These are phyloP conservation scores for Platycercus adscitus DNA, from an alignment of 2,113 vertebrate genomes.

Conservation along the genomic window DNA sequence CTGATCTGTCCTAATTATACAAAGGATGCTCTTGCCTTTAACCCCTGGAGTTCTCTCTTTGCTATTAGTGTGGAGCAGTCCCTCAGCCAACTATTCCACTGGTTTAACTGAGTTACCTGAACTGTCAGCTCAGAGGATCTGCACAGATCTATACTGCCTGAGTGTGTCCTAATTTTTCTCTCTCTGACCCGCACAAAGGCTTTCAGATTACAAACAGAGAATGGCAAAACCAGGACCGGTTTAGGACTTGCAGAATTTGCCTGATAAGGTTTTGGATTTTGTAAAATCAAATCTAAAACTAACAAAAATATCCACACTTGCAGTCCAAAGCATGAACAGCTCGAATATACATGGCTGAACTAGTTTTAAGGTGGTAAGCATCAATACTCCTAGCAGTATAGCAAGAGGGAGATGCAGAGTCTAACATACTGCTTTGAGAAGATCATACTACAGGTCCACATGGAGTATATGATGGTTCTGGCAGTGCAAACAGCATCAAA, in stretches of 20 bases:
- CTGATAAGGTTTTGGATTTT: neutral
- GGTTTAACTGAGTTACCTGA: slow-evolving; percentile 16
- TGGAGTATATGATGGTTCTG: neutral
- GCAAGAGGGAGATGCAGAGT: neutral
- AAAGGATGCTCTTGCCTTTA: slow-evolving; percentile 56
- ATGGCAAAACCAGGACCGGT: neutral
- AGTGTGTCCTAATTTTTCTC: neutral
- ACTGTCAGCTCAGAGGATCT: neutral
- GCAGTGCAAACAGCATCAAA: neutral
- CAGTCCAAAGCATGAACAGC: neutral
- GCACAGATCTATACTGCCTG: neutral
- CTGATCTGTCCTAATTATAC: slow-evolving; percentile 53
- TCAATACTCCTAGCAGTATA: neutral
- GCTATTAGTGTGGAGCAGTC: neutral
- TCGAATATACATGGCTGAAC: neutral
- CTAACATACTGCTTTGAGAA: neutral
- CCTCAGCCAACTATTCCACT: neutral
- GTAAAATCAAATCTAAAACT: neutral
- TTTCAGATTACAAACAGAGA: neutral
- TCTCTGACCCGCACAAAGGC: neutral
- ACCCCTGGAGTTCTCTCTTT: slow-evolving; percentile 36
- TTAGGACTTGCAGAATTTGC: neutral
- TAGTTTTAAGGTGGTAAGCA: neutral
- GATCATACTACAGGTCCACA: neutral
- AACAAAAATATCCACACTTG: neutral